Evolutionary conservation across 2,888 invertebrate genomes (phyloP).

Genomic region (Hecatera dysodea): DNA sequence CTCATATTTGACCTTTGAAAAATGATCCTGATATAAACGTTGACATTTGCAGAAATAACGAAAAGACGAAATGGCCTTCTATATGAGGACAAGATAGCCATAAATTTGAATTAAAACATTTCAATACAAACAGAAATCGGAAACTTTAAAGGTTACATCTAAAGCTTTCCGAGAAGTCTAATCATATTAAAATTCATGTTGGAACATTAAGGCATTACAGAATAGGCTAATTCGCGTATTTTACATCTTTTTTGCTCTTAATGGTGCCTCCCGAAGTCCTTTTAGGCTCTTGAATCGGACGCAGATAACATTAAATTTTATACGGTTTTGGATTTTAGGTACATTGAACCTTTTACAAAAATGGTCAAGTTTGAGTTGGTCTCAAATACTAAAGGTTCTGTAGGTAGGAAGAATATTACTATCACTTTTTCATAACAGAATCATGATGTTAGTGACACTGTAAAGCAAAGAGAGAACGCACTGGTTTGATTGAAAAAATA

Average conservation of each 20-base stretch:
- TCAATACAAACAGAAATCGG: conserved; percentile 21
- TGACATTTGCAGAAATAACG: conserved; percentile 8
- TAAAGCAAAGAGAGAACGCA: not conserved
- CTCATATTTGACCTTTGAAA: conserved; percentile 13
- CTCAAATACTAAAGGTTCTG: no score
- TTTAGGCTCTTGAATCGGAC: conserved; percentile 8
- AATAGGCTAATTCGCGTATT: conserved; percentile 26
- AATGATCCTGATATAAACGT: not conserved
- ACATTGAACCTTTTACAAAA: not conserved
- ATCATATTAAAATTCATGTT: conserved; percentile 50
- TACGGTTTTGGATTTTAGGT: not conserved
- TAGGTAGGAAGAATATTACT: not conserved
- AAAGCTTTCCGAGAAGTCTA: conserved; percentile 18
- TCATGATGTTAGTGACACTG: not conserved
- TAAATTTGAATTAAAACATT: conserved; percentile 37
- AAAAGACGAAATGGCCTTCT: conserved; percentile 10
- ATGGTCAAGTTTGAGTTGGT: no score
- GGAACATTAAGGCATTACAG: conserved; percentile 14
- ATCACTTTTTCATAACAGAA: not conserved
- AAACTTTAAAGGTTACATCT: conserved; percentile 17
- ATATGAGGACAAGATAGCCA: not conserved
- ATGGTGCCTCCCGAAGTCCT: conserved; percentile 3
- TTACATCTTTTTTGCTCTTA: conserved; percentile 27
- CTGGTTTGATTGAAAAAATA: not conserved
- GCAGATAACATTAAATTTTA: conserved; percentile 30